Evolutionary conservation across 2,888 invertebrate species (phyloP).

Genomic region (Leucophora obtusa): DNA sequence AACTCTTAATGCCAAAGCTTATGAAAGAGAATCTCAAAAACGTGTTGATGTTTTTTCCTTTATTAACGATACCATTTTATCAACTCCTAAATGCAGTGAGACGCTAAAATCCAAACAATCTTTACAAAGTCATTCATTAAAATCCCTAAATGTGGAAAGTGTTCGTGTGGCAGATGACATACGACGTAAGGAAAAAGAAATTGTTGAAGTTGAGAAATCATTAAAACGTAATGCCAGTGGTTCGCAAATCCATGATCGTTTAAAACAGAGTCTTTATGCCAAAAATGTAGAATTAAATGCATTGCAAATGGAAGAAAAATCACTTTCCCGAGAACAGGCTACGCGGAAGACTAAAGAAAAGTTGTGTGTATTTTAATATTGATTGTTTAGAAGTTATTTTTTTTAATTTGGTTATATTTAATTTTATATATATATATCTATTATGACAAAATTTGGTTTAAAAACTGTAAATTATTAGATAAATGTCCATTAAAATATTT

Average conservation of each 20-base stretch:
- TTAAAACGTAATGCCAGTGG: conserved; percentile 82
- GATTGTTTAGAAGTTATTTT: not conserved
- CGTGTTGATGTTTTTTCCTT: conserved; percentile 87
- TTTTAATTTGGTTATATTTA: not conserved
- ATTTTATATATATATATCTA: not conserved
- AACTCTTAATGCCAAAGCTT: conserved; percentile 82
- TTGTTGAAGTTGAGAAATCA: conserved; percentile 83
- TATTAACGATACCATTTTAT: conserved; percentile 83
- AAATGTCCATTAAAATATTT: not conserved
- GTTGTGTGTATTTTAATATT: conserved; percentile 84
- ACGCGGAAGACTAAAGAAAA: conserved; percentile 86
- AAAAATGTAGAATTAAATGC: conserved; percentile 82
- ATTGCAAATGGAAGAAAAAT: conserved; percentile 82
- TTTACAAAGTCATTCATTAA: conserved; percentile 80
- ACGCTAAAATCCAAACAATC: conserved; percentile 47
- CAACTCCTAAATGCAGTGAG: conserved; percentile 26
- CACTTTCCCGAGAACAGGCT: conserved; percentile 85
- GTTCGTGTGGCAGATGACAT: conserved; percentile 87
- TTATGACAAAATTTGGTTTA: not conserved
- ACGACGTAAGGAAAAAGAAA: conserved; percentile 83
- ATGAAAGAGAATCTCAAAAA: conserved; percentile 82
- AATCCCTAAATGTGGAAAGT: conserved; percentile 86
- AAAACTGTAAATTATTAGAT: conserved; percentile 2
- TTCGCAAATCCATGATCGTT: conserved; percentile 82
- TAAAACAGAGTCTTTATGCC: conserved; percentile 82